Base-by-base conservation (phyloP, 2,797 vertebrate genomes). In the Falco rusticolus region DNA sequence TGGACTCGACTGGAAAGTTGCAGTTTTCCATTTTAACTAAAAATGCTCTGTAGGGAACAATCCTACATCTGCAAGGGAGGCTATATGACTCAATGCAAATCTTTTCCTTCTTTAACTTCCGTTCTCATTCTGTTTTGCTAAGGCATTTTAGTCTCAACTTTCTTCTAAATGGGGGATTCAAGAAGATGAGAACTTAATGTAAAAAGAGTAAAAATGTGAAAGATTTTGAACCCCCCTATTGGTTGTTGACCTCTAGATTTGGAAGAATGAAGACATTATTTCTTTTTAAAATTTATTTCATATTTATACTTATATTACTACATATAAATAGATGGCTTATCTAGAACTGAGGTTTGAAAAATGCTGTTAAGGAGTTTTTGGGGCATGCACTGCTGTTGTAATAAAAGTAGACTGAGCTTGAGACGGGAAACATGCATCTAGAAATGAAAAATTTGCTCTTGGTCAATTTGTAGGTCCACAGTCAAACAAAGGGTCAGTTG, bases 21-120 rank as follows among this genome's bases (percentile, higher is more conserved):
- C 41, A 93, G 28, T 89, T 94, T 95, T 90, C 76, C 57, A 66
- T 90, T 92, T 88, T 64, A 84, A 82, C 16, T 50, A 19, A 72
- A 92, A 93, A 53, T 39, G 21, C 57, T 92, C 84, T 84, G 31
- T 33, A n/a, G 94, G 78, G 91, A 96, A 28, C 20, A 75, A 69
- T 65, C 61, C 34, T 79, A 9, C 45, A 75, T 86, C 77, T 93
- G 37, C 70, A 89, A 31, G 33, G 53, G 16, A 90, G 81, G 33
- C 34, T 63, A 0, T 57, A 39, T 69, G 65, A 34, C 63, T 93
- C 57, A 86, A 31, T 71, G 77, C 53, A 90, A 61, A 48, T 71
- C 26, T 94, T 81, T 92, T 85, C 39, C 37, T 71, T 25, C 53
- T 91, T 74, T 64, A 53, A 76, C 59, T 87, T 92, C 66, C 2